phyloP scores from a whole-genome alignment of 2,797 vertebrate species.

The Epinephelus awoara region DNA sequence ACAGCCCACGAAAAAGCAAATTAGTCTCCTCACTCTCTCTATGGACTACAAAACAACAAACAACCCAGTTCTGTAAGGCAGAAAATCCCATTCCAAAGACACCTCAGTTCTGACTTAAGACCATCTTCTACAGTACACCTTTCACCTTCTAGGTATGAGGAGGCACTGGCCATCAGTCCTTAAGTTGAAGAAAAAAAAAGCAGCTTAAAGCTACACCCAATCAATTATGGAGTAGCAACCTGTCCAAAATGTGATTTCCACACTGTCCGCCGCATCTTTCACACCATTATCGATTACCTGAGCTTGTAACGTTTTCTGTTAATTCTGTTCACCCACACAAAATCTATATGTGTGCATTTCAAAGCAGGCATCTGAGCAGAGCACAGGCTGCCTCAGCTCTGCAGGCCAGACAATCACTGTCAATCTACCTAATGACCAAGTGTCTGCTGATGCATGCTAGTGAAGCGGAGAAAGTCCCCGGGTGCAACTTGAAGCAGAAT shows the following conservation, averaged over 20 bases:
- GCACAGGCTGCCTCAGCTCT: constrained; percentile 74
- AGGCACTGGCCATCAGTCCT: constrained; percentile 47
- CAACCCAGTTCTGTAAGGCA: background rate
- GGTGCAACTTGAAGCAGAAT: constrained; percentile 83
- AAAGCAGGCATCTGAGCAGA: constrained; percentile 77
- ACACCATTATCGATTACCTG: constrained; percentile 82
- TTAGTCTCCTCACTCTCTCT: background rate
- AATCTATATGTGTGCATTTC: constrained; percentile 86
- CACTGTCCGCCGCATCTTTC: constrained; percentile 82
- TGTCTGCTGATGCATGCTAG: constrained; percentile 82
- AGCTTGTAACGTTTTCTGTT: constrained; percentile 86
- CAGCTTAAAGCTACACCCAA: constrained; percentile 70
- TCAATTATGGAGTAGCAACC: constrained; percentile 82
- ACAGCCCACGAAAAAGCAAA: constrained; percentile 24
- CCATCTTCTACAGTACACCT: constrained; percentile 16
- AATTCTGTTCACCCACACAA: constrained; percentile 85
- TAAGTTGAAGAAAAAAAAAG: constrained; percentile 39
- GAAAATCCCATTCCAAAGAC: constrained; percentile 10
- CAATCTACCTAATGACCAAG: constrained; percentile 86
- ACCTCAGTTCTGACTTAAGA: constrained; percentile 21
- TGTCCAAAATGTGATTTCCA: constrained; percentile 86
- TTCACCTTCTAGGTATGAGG: constrained; percentile 36
- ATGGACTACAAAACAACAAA: constrained; percentile 27
- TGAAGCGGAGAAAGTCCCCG: constrained; percentile 70
- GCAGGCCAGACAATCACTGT: constrained; percentile 84